Percentiles rank a stretch among this genome's conserved stretches.
Evolutionary conservation across 2,113 vertebrate species (phyloP).

Genomic region (Sorex araneus): DNA sequence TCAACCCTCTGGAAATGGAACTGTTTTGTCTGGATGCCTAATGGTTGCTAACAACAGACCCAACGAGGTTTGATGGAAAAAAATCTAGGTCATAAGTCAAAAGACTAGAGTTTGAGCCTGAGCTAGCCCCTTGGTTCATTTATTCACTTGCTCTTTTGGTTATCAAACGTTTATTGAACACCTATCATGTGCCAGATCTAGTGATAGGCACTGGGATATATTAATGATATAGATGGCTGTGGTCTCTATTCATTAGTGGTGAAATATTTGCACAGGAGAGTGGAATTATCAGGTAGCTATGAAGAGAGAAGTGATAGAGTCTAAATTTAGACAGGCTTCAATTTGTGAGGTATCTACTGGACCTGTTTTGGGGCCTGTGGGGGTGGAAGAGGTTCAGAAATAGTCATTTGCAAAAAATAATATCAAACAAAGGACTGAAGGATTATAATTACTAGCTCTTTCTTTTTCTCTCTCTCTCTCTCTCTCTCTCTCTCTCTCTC

Average conservation of each 20-base stretch:
- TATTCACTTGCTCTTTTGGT: conserved; percentile 1
- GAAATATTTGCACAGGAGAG: neutral
- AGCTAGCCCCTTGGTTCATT: neutral
- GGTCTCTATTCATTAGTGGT: neutral
- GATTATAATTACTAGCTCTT: neutral
- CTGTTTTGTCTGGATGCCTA: neutral
- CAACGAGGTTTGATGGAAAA: conserved; percentile 19
- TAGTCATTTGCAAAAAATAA: neutral
- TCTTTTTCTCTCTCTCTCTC: too few species aligned
- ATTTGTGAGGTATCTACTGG: neutral
- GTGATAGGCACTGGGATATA: neutral
- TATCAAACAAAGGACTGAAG: neutral
- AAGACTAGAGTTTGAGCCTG: neutral
- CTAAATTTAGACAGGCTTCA: neutral
- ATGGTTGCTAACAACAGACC: neutral
- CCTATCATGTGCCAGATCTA: neutral
- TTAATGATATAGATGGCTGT: neutral
- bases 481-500: too few species aligned
- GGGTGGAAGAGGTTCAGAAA: neutral
- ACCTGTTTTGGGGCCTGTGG: neutral
- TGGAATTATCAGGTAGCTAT: neutral
- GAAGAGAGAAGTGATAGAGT: neutral
- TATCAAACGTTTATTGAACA: conserved; percentile 49
- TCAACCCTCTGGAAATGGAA: neutral
- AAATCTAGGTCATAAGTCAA: neutral